phyloP scores from a whole-genome alignment of 2,113 vertebrate species.

The Elgaria multicarinata region DNA sequence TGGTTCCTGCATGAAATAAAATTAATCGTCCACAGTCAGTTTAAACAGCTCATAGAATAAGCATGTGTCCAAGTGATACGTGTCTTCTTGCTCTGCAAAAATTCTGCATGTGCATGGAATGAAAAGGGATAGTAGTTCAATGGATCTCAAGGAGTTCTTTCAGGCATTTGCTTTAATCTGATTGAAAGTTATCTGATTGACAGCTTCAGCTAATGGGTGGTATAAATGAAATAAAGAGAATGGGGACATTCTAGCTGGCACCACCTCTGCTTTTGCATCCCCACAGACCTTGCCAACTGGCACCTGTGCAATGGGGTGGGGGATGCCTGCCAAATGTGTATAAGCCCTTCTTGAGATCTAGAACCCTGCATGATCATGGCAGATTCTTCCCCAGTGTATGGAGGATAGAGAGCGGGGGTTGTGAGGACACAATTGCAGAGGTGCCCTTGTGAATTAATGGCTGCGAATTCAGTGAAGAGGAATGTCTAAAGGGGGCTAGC shows the following conservation, averaged over 20 bases:
- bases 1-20: background rate
- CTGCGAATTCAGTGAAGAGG: background rate
- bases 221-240: no score
- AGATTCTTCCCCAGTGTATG: no score
- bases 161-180: background rate
- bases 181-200: background rate
- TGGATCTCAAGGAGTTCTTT: background rate
- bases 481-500: background rate
- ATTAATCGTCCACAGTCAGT: slow-evolving; percentile 1
- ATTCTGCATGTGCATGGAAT: background rate
- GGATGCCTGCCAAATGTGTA: no score
- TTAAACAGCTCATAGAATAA: background rate
- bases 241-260: no score
- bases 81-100: slow-evolving; percentile 1
- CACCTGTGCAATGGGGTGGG: no score
- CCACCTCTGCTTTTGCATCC: background rate
- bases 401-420: no score
- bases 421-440: no score
- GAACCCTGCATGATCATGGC: no score
- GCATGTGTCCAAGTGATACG: background rate
- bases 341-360: no score
- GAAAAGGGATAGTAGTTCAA: background rate
- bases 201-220: no score
- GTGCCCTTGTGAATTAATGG: background rate
- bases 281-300: no score